Evolutionary conservation across 1,140 invertebrate species (phyloP), one percentile per base, ranked within the genome.

Genomic region (Thalassaphorura encarpata): DNA sequence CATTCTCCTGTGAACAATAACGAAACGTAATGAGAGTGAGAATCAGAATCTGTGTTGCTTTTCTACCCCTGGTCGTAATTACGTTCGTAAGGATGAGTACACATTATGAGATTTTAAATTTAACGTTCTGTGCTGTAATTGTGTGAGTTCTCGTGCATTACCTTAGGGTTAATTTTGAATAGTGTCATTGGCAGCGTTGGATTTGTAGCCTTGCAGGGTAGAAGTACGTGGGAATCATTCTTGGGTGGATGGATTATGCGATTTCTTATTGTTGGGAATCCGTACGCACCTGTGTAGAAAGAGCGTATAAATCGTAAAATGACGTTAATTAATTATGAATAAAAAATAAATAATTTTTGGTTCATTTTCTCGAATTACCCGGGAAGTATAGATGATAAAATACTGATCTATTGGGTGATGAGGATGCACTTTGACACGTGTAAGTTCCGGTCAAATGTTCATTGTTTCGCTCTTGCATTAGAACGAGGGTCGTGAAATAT

Each of bases 401-500:
- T 18, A 53, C 47, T 6, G 51, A n/a, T 19, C 56, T 39, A n/a
- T 36, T 36, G 0, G 50, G 43, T 18, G 59, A 26, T 3, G 56
- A 41, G n/a, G n/a, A n/a, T 2, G 58, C 45, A 29, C 57, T 52
- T 27, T 52, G 49, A 19, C 63, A 65, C 27, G 58, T 51, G 33
- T 65, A 65, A 4, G 56, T 56, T 2, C 63, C 63, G 0, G 63
- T 65, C 42, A 60, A 50, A 19, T 58, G 49, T 49, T 65, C 63
- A 54, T 65, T 62, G 31, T 55, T 58, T 18, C 63, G 31, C 26
- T 62, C 63, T 49, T 62, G 63, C 45, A 62, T 56, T 1, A 65
- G 54, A 13, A 61, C 59, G n/a, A 65, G 47, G 19, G 61, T 58
- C 24, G 16, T 54, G 6, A 60, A 63, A 40, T 63, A 55, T 19